Conservation (phyloP, 2,888 invertebrate genomes). For the Drosophila colorata region DNA sequence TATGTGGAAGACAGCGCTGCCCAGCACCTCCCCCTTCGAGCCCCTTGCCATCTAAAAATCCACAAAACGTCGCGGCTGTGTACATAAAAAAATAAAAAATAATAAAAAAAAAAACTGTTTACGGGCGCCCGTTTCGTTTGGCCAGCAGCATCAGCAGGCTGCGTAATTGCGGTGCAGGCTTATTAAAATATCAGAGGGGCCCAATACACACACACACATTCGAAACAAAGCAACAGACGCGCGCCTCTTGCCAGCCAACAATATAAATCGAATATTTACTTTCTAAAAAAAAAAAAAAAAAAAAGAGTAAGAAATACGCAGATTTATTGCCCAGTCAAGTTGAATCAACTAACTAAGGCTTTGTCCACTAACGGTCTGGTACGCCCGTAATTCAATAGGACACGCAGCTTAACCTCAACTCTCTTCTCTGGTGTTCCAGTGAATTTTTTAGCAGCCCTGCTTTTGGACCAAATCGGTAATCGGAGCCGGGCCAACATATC, state of each 20-base stretch:
- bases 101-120: constrained; percentile 52
- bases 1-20: constrained; percentile 49
- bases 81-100: constrained; percentile 55
- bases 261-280: constrained; percentile 58
- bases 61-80: constrained; percentile 77
- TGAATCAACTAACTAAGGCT: constrained; percentile 22
- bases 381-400: constrained; percentile 68
- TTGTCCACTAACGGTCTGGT: constrained; percentile 64
- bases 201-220: not conserved
- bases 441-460: constrained; percentile 61
- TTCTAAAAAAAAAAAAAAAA: constrained; percentile 65
- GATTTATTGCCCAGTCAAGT: constrained; percentile 63
- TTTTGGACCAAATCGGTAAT: constrained; percentile 53
- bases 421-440: constrained; percentile 72
- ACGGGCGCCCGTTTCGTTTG: constrained; percentile 42
- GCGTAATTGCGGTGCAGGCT: constrained; percentile 61
- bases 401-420: constrained; percentile 59
- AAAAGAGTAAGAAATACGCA: constrained; percentile 10
- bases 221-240: constrained; percentile 11
- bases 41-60: constrained; percentile 51
- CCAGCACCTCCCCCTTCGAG: constrained; percentile 10
- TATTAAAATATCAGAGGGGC: constrained; percentile 69
- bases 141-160: constrained; percentile 22
- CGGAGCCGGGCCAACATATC: constrained; percentile 57
- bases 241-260: constrained; percentile 24